Evolutionary conservation across 2,113 vertebrate genomes (phyloP), one percentile per base, ranked within the genome.

Genomic region (Podiceps cristatus): DNA sequence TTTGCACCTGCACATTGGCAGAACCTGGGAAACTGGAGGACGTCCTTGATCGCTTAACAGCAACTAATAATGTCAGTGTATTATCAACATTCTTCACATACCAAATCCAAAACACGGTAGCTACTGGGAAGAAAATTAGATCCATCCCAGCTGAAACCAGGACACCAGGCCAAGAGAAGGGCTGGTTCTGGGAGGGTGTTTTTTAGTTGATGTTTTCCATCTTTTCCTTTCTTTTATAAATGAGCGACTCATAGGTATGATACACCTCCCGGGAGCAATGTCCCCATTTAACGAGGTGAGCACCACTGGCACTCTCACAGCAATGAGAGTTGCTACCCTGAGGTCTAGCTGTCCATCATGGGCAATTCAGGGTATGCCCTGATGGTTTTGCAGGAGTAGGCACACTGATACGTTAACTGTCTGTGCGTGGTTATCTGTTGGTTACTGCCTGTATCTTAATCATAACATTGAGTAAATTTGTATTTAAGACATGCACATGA

Each of bases 151-250:
- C 42, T 14, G 42, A 42, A 42, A 42, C 42, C 42, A 42, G 42
- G 42, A 42, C 42, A 42, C 42, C 42, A 42, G 24, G 29, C 24
- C 20, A 31, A 52, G 23, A 73, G 40, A 73, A 60, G 7, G 14
- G 25, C 47, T 55, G n/a, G 24, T 63, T 40, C n/a, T 44, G 6
- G 9, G n/a, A 55, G 1, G 6, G 24, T 3, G 6, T 1, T 12
- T 42, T 69, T 56, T 29, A 8, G 44, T 14, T 52, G 17, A 31
- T 44, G 35, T 42, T 17, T 64, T 28, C 19, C 23, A 40, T 47
- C 44, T 76, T 45, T 28, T 3, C 7, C 17, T 40, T 58, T 52
- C 40, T 88, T 52, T 44, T 49, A 58, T 1, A 2, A 44, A 35
- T 20, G 8, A 64, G 16, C 1, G 5, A 49, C 19, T 74, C 2